These are phyloP conservation scores for Temnopleurus reevesii DNA, from an alignment of 53 echinoderm and acorn worm species.

Conservation along the genomic window DNA sequence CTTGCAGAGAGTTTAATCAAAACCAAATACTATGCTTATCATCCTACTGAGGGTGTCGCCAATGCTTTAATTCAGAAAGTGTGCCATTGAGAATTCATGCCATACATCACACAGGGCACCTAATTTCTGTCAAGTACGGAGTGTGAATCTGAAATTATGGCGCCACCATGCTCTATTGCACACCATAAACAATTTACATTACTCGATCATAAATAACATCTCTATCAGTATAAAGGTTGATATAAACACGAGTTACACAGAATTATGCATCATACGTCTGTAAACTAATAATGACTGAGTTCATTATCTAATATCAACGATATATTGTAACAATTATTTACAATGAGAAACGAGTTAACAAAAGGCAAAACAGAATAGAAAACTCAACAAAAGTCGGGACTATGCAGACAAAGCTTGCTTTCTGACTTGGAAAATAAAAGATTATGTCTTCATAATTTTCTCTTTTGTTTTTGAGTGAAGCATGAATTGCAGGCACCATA, in stretches of 20 bases:
- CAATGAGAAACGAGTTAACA: neutral
- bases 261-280: neutral
- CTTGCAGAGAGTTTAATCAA: no score
- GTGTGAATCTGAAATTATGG: conserved; percentile 9
- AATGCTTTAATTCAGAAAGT: no score
- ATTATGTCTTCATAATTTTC: no score
- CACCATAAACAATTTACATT: conserved; percentile 11
- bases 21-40: no score
- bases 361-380: no score
- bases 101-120: neutral
- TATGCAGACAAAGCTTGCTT: no score
- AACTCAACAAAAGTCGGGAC: no score
- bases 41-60: no score
- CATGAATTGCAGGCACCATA: no score
- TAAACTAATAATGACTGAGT: neutral
- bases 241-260: neutral
- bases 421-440: no score
- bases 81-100: neutral
- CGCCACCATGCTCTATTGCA: neutral
- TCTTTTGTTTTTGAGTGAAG: no score
- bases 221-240: neutral
- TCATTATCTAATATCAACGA: neutral
- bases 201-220: neutral
- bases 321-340: neutral
- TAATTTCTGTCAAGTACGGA: conserved; percentile 19